Conservation (phyloP, 2,888 invertebrate species). For the Drosophila pullipes region DNA sequence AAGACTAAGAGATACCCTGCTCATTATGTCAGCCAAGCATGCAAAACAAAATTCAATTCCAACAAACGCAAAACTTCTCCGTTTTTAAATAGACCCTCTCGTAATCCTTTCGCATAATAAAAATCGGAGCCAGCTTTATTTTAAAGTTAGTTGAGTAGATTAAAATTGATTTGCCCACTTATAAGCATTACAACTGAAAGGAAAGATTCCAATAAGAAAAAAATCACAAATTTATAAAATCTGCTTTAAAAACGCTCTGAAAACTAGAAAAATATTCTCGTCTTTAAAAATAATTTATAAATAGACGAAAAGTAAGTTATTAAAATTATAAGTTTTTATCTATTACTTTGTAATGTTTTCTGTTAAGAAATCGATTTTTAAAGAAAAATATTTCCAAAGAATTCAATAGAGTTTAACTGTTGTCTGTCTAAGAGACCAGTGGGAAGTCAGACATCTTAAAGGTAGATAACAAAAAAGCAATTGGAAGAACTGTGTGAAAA, state of each 20-base stretch:
- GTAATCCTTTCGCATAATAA: neutral
- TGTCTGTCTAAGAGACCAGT: neutral
- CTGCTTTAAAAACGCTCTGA: neutral
- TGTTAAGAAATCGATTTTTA: neutral
- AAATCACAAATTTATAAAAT: neutral
- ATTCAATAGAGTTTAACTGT: neutral
- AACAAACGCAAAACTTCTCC: neutral
- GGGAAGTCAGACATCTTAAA: neutral
- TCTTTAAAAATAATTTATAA: neutral
- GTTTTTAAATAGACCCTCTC: neutral
- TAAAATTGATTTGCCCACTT: neutral
- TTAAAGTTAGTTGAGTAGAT: neutral
- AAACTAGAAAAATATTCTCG: neutral
- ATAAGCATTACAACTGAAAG: neutral
- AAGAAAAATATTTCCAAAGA: neutral
- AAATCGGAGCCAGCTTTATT: neutral
- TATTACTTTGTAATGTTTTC: neutral
- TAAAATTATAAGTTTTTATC: neutral
- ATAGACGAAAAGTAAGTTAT: neutral
- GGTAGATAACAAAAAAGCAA: neutral
- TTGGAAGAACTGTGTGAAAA: neutral
- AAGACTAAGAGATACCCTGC: neutral
- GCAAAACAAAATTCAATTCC: neutral
- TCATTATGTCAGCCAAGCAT: neutral
- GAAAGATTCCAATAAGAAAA: neutral